Evolutionary conservation across 23 tunicate species (phyloP), one percentile per base, ranked within the genome.

Genomic region (Trididemnum clinides): DNA sequence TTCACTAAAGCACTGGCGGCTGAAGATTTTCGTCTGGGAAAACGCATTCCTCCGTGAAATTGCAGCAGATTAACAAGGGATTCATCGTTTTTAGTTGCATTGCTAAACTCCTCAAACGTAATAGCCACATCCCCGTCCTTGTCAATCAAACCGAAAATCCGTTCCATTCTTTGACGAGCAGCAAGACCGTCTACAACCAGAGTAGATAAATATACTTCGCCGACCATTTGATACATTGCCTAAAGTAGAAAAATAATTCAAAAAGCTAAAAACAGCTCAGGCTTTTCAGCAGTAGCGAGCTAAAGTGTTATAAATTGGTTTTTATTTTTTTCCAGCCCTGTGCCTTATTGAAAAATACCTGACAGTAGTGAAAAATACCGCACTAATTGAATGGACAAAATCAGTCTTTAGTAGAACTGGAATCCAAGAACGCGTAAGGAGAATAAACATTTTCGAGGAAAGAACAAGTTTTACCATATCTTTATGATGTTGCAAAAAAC

Each of bases 51-150:
- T 2, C 58, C 51, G 2, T 81, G 58, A 49, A 86, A 35, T 39
- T 77, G 87, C 76, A 88, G 59, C 33, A 88, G 64, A 81, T 85
- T 83, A 1, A 88, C 64, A 2, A 88, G 64, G 22, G 76, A 54
- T 3, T 88, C 77, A 59, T 88, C 92, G 5, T 64, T 54, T 15
- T 72, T 39, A 0, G 84, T 88, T 1, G 92, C 92, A 0, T 28
- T 35, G 29, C 70, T 20, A 59, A 88, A 88, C 57, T 88, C 92
- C 15, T 88, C 92, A 20, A 64, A 86, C 18, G 92, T 82, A 33
- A 88, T 88, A 32, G 28, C 25, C 0, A 64, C 84, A 64, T 88
- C 84, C 39, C 78, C 82, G 30, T 88, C 92, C n/a, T 72, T 72
- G 64, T 88, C 92, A 75, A 88, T 63, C 33, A 44, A 72, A 0